Conservation (phyloP, 2,113 vertebrate species). For the Vulpes ferrilata region DNA sequence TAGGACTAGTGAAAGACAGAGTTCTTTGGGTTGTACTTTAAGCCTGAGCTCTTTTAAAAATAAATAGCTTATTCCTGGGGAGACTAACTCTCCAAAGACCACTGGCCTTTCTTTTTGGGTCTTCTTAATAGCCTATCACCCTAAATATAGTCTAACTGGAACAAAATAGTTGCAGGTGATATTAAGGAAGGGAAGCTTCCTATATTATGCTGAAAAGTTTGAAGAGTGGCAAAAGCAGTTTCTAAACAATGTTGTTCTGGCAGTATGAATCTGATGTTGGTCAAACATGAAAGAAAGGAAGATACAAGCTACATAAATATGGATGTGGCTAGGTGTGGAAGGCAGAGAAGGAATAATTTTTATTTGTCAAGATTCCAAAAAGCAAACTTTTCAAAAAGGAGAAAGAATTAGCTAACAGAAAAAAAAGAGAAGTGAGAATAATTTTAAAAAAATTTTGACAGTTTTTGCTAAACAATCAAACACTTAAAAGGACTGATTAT, state of each 20-base stretch:
- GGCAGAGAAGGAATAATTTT: neutral
- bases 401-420: neutral
- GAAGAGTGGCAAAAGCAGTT: neutral
- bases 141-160: neutral
- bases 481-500: neutral
- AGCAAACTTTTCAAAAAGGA: constrained; percentile 34
- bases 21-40: neutral
- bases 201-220: neutral
- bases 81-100: neutral
- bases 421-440: neutral
- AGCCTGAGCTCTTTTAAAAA: neutral
- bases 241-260: neutral
- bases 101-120: neutral
- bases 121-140: neutral
- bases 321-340: neutral
- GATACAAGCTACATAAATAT: neutral
- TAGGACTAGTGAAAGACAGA: neutral
- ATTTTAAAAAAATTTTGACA: neutral
- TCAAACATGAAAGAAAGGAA: constrained; percentile 33
- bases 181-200: neutral
- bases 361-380: constrained; percentile 18
- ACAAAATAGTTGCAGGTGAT: neutral
- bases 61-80: neutral
- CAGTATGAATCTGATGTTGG: neutral
- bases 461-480: neutral